Conservation (phyloP, 1,140 invertebrate genomes). For the Papilio xuthus region DNA sequence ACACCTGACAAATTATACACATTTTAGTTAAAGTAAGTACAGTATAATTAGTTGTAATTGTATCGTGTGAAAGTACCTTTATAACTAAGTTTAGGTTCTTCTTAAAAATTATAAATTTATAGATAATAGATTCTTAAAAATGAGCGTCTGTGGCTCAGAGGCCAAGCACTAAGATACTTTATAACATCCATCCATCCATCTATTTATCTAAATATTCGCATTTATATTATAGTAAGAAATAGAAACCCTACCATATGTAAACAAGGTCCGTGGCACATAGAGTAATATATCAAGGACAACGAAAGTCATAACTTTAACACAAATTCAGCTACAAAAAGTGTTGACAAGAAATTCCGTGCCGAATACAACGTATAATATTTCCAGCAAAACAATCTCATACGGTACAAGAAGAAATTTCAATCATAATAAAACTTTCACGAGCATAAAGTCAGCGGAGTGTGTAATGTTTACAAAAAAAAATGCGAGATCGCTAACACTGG, state of each 20-base stretch:
- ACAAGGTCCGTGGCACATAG: neutral
- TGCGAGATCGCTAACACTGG: neutral
- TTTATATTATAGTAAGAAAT: neutral
- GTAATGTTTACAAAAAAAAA: constrained; percentile 28
- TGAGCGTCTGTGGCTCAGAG: too few relatives aligned
- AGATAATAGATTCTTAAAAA: too few relatives aligned
- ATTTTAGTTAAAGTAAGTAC: neutral
- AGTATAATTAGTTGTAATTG: too few relatives aligned
- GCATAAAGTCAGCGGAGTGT: constrained; percentile 36
- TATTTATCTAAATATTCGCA: too few relatives aligned
- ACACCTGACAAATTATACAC: constrained; percentile 54
- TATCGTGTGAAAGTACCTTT: neutral
- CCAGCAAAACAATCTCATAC: constrained; percentile 35
- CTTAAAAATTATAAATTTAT: too few relatives aligned
- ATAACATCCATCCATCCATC: too few relatives aligned
- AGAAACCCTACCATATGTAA: constrained; percentile 11
- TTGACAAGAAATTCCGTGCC: constrained; percentile 15
- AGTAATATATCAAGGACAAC: constrained; percentile 26
- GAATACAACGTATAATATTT: constrained; percentile 16
- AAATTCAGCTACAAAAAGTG: constrained; percentile 12
- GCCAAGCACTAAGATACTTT: too few relatives aligned
- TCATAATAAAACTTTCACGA: constrained; percentile 37
- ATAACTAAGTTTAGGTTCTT: neutral
- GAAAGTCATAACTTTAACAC: constrained; percentile 15
- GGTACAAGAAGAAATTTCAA: constrained; percentile 35